Base-by-base conservation (phyloP, 2,888 invertebrate genomes). In the Volucella inanis region DNA sequence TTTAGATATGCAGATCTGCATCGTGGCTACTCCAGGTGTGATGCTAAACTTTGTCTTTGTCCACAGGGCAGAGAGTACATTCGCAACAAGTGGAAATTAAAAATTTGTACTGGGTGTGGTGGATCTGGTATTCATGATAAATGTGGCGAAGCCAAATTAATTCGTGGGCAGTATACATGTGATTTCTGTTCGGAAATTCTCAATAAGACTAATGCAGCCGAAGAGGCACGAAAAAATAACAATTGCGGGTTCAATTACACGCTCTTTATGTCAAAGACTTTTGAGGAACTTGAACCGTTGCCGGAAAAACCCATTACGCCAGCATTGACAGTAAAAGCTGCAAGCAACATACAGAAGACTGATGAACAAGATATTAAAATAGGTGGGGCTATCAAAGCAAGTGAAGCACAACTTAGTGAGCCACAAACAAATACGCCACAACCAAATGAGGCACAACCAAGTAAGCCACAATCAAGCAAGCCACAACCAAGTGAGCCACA, bases 1-100 rank as follows among this genome's bases (percentile, higher is more conserved):
- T 95, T 95, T 12, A 96, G 96, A 0, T 97, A 94, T 90, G 92
- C 94, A 0, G 97, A 96, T 59, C 93, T 97, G 61, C 93, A 95
- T 71, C 91, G 94, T 0, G 91, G 94, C 0, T 93, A 94, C 1
- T 89, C 93, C 8, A 89, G 90, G 0, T 97, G 97, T 88, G 94
- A 94, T 83, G 94, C 94, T 0, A 67, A 87, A 0, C 87, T 86
- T 0, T 97, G 97, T 89, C 47, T 90, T 0, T 96, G 97, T 89
- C 94, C 94, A 0, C 90, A 93, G 47, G 96, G 95, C 0, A 91
- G 94, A 31, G 90, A 91, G 1, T 92, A 93, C 78, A 86, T 64
- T 38, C 74, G 57, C 6, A 54, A 68, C 64, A 88, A 84, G 9
- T 71, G 81, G 85, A 81, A 81, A 6, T 38, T 85, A n/a, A 57